Base-by-base conservation (phyloP, 1,140 invertebrate genomes). In the Theocolax elegans region DNA sequence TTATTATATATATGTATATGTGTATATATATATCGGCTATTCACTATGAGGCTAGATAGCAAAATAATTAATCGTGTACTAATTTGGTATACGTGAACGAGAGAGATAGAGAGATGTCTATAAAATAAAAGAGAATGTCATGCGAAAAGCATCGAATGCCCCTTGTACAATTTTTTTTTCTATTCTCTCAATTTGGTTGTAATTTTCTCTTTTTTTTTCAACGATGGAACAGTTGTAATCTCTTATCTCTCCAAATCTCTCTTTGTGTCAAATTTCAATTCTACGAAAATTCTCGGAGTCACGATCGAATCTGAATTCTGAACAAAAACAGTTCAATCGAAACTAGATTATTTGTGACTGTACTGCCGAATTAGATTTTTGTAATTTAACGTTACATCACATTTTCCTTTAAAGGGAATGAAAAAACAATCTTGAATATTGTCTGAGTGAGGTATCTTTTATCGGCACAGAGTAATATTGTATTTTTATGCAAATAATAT, bases 1-100 rank as follows among this genome's bases (percentile, higher is more conserved):
- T 35, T 6, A 35, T n/a, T n/a, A 80, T 83, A 83, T 67, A 81
- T 74, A 75, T 80, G 77, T 80, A 81, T 71, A 66, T 58, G 72
- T 68, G 21, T 31, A 21, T 59, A 44, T 44, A n/a, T 12, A 38
- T 15, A 63, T 69, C n/a, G 19, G 56, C 67, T 62, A 63, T 53
- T 44, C 7, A 68, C 51, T 67, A 62, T 13, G 58, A 10, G 29
- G 17, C 10, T 67, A 7, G 49, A 51, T 21, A 54, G 23, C 27
- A 40, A 65, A 51, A 53, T 29, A 29, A 62, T n/a, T n/a, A n/a
- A n/a, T n/a, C n/a, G n/a, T n/a, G 3, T 17, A 25, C 42, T 59
- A 71, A 35, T 35, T 35, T 10, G 4, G 10, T 35, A 58, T 71
- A 56, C 54, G 8, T 48, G 17, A 23, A 10, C 40, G n/a, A 35